Evolutionary conservation across 1,140 invertebrate genomes (phyloP).

Genomic region (Apis laboriosa): DNA sequence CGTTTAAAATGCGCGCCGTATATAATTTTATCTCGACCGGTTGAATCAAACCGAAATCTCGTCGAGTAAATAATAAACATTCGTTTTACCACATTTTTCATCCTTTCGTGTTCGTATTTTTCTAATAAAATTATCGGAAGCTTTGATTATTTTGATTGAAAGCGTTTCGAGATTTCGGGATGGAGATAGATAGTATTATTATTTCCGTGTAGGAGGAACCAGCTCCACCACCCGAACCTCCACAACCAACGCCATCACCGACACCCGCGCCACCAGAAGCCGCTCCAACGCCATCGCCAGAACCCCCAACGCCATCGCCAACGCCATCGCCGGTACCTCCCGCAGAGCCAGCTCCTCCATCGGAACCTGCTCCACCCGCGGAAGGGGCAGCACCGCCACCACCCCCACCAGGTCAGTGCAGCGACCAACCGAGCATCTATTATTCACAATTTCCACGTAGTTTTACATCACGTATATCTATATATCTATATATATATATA

Average conservation of each 20-base stretch:
- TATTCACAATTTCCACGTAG: no score
- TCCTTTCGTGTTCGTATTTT: neutral
- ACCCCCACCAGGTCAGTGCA: constrained; percentile 35
- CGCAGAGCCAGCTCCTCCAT: constrained; percentile 71
- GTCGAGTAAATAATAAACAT: neutral
- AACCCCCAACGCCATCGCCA: constrained; percentile 64
- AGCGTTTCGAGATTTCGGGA: neutral
- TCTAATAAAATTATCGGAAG: no score
- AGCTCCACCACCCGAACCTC: constrained; percentile 72
- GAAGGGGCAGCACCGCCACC: constrained; percentile 70
- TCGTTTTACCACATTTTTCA: neutral
- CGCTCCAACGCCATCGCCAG: constrained; percentile 66
- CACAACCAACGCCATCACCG: constrained; percentile 77
- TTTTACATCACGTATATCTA: no score
- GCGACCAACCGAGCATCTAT: no score
- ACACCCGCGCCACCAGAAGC: constrained; percentile 77
- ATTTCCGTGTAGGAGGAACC: constrained; percentile 53
- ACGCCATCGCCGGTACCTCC: constrained; percentile 58
- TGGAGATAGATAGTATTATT: neutral
- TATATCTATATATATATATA: no score
- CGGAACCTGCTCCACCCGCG: constrained; percentile 71
- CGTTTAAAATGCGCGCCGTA: no score
- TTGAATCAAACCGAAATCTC: neutral
- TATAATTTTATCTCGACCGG: constrained; percentile 23
- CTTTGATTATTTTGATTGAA: neutral